These are phyloP conservation scores for Enteromius afrohamiltoni DNA, from an alignment of 2,797 vertebrate species.

Conservation along the genomic window DNA sequence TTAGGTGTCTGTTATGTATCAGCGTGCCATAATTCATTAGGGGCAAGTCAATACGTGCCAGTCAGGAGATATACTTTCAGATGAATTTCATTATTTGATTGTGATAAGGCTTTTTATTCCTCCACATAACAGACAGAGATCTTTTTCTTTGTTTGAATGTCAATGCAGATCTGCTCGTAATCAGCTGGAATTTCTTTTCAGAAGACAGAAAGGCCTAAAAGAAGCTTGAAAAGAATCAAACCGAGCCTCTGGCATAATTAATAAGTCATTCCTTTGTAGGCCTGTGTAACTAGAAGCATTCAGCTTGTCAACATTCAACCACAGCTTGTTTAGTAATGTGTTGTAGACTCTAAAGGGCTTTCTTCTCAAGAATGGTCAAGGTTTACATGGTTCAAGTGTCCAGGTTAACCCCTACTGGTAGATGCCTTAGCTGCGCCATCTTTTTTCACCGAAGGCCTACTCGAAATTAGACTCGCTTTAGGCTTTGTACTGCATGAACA, in stretches of 20 bases:
- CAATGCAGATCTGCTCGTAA: constrained; percentile 15
- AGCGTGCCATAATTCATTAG: constrained; percentile 23
- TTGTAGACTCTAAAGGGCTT: constrained; percentile 43
- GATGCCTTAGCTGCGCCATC: background rate
- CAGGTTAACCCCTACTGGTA: background rate
- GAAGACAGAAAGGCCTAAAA: constrained; percentile 50
- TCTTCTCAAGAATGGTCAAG: constrained; percentile 3
- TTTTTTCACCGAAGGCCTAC: background rate
- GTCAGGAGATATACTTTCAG: constrained; percentile 51
- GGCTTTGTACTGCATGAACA: background rate
- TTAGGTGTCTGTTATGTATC: constrained; percentile 27
- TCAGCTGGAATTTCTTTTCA: constrained; percentile 50
- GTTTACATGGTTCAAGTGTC: background rate
- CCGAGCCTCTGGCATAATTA: constrained; percentile 69
- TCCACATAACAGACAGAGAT: constrained; percentile 48
- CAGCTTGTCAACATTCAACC: constrained; percentile 73
- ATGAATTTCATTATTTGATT: constrained; percentile 64
- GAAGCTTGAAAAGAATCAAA: constrained; percentile 64
- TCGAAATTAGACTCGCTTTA: background rate
- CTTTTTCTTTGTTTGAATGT: constrained; percentile 55
- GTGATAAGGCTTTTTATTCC: constrained; percentile 46
- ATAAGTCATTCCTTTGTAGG: constrained; percentile 74
- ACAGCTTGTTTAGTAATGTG: constrained; percentile 62
- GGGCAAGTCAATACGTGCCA: constrained; percentile 42
- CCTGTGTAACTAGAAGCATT: constrained; percentile 62